Conservation (phyloP, 2,888 invertebrate genomes). For the Lithophane semibrunnea region DNA sequence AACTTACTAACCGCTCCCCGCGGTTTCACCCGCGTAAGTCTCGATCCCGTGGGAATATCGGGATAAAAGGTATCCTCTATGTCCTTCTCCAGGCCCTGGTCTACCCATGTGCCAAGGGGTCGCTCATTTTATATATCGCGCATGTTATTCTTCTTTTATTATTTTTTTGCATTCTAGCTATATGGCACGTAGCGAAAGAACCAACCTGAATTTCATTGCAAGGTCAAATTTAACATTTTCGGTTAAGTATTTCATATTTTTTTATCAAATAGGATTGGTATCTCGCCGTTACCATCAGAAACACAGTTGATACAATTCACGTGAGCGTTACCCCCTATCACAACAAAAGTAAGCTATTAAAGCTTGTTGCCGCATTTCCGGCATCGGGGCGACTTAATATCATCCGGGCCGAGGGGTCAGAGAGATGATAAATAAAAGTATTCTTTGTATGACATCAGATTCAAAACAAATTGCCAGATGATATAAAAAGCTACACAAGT, state of each 20-base stretch:
- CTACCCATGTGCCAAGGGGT: no score
- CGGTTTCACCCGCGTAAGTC: no score
- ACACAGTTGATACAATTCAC: background rate
- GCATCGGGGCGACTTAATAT: slow-evolving; percentile 16
- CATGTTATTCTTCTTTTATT: no score
- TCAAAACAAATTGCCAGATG: background rate
- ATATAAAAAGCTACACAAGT: background rate
- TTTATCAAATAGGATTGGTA: background rate
- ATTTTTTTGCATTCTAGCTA: no score
- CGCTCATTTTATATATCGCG: no score
- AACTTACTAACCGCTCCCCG: no score
- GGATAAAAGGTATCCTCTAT: no score
- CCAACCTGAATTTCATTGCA: background rate
- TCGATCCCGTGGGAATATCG: no score
- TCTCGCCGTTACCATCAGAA: background rate
- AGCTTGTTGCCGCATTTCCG: slow-evolving; percentile 41
- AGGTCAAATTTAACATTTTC: background rate
- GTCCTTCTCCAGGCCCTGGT: no score
- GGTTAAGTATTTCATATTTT: background rate
- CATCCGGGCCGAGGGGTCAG: slow-evolving; percentile 19
- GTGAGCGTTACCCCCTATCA: slow-evolving; percentile 17
- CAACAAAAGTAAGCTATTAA: slow-evolving; percentile 24
- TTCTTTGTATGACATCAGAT: background rate
- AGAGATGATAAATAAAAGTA: background rate
- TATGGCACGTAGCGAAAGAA: background rate